phyloP scores from a whole-genome alignment of 2,113 vertebrate genomes.

The Mugil cephalus region DNA sequence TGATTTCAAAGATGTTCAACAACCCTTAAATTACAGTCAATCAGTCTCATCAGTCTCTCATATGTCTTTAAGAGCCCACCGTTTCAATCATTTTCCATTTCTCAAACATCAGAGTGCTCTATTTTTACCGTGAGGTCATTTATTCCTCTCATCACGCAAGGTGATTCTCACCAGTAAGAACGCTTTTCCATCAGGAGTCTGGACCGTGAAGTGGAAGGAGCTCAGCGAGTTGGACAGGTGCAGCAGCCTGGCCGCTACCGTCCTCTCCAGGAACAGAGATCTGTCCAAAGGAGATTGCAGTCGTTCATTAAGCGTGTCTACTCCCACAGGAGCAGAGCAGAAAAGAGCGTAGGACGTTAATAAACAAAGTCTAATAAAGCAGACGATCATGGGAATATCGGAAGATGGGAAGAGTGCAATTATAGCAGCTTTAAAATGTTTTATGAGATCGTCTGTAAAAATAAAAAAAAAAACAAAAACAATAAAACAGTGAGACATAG shows the following conservation, averaged over 20 bases:
- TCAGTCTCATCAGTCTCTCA: conserved; percentile 31
- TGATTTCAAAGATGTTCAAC: conserved; percentile 42
- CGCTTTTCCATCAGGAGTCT: conserved; percentile 86
- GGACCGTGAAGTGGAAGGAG: conserved; percentile 91
- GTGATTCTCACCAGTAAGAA: conserved; percentile 89
- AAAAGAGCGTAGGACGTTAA: not conserved
- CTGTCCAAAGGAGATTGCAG: conserved; percentile 75
- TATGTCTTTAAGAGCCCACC: not conserved
- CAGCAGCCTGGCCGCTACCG: conserved; percentile 86
- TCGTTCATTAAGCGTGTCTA: conserved; percentile 1
- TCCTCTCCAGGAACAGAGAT: conserved; percentile 87
- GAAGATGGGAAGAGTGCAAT: too few relatives aligned
- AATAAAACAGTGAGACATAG: not conserved
- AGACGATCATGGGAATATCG: too few relatives aligned
- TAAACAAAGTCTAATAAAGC: too few relatives aligned
- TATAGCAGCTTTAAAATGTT: not conserved
- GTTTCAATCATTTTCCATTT: not conserved
- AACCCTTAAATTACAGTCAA: conserved; percentile 32
- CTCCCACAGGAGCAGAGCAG: not conserved
- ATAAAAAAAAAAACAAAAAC: not conserved
- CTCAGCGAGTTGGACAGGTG: conserved; percentile 88
- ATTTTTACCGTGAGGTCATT: conserved; percentile 15
- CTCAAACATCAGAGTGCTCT: conserved; percentile 1
- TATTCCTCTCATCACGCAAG: conserved; percentile 9
- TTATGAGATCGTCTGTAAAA: not conserved